Evolutionary conservation across 2,888 invertebrate genomes (phyloP).

Genomic region (Rotaria socialis): DNA sequence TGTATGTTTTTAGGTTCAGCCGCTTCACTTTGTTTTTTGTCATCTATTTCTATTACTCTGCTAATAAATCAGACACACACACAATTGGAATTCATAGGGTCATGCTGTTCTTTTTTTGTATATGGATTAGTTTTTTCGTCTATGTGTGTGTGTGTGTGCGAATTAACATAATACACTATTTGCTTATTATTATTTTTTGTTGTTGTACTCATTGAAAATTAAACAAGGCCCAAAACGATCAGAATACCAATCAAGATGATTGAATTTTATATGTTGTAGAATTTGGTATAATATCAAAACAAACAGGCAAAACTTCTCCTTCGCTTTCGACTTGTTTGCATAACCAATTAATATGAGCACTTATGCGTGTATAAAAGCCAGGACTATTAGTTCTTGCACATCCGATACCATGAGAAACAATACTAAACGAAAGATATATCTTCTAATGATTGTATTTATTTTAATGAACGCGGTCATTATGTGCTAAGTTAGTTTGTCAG

Average conservation of each 20-base stretch:
- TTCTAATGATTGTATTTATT: too few relatives aligned
- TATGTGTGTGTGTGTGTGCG: background rate
- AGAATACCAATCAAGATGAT: background rate
- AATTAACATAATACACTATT: background rate
- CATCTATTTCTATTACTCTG: constrained; percentile 16
- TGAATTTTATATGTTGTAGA: too few relatives aligned
- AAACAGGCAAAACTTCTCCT: background rate
- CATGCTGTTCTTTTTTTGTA: background rate
- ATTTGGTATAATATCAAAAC: background rate
- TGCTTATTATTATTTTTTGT: background rate
- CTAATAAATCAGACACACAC: constrained; percentile 17
- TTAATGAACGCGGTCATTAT: too few relatives aligned
- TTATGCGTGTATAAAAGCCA: background rate
- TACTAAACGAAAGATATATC: background rate
- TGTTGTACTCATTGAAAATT: background rate
- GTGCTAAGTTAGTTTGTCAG: too few relatives aligned
- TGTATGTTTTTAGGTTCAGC: background rate
- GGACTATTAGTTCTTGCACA: background rate
- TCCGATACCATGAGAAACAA: background rate
- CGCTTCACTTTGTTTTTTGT: background rate
- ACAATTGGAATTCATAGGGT: background rate
- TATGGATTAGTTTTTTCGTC: background rate
- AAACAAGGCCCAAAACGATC: background rate
- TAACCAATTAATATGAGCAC: background rate
- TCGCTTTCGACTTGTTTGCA: background rate